Conservation (phyloP, 2,113 vertebrate genomes). For the Phoxinus phoxinus region DNA sequence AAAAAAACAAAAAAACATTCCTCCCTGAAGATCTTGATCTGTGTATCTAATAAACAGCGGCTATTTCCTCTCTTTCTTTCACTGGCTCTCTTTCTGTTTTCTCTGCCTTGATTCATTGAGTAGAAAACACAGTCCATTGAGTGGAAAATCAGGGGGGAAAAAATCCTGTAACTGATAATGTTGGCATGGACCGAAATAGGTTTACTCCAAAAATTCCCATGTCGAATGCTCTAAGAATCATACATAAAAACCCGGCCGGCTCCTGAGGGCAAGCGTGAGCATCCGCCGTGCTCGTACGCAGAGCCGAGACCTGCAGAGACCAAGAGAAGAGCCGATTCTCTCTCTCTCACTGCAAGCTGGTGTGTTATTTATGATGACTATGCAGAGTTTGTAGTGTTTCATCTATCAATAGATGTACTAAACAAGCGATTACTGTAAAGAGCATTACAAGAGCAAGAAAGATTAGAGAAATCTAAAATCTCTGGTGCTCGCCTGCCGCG, state of each 20-base stretch:
- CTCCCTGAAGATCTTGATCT: slow-evolving; percentile 20
- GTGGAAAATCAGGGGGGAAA: slow-evolving; percentile 61
- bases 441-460: slow-evolving; percentile 40
- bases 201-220: slow-evolving; percentile 67
- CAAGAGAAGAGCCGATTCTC: neutral
- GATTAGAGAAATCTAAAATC: slow-evolving; percentile 50
- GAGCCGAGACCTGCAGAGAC: slow-evolving; percentile 10
- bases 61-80: slow-evolving; percentile 12
- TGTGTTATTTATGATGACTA: slow-evolving; percentile 45
- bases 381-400: slow-evolving; percentile 15
- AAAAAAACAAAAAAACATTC: neutral
- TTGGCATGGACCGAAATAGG: slow-evolving; percentile 59
- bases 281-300: slow-evolving; percentile 37
- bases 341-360: neutral
- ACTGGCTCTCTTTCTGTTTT: neutral
- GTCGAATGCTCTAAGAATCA: slow-evolving; percentile 60
- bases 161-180: slow-evolving; percentile 63
- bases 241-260: slow-evolving; percentile 56
- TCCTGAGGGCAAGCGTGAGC: slow-evolving; percentile 59
- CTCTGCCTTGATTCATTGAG: slow-evolving; percentile 58
- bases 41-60: neutral
- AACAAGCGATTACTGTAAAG: slow-evolving; percentile 49
- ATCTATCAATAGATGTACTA: slow-evolving; percentile 36
- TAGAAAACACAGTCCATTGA: slow-evolving; percentile 65
- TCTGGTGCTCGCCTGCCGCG: slow-evolving; percentile 67